Conservation (phyloP, 2,113 vertebrate species). For the Telmatochromis brichardi region DNA sequence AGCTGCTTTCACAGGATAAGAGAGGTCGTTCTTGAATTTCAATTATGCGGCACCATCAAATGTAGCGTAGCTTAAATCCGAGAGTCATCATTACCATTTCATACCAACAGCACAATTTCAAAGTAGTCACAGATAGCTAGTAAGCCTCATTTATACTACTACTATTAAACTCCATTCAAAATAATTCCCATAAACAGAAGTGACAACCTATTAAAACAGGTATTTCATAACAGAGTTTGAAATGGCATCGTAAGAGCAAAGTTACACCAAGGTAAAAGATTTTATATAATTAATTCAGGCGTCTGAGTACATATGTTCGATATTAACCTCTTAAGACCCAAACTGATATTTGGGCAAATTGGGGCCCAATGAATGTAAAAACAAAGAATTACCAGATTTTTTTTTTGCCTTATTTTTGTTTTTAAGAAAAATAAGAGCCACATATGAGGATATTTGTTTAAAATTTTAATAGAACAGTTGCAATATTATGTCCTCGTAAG, state of each 20-base stretch:
- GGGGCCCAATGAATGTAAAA: no score
- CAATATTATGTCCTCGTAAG: no score
- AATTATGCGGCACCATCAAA: neutral
- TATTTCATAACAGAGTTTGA: neutral
- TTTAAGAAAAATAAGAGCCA: no score
- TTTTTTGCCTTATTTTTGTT: no score
- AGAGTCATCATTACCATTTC: neutral
- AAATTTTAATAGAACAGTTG: no score
- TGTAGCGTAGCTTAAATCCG: neutral
- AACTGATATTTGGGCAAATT: no score
- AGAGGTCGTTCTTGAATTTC: conserved; percentile 4
- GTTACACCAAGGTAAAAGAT: neutral
- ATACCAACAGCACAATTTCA: neutral
- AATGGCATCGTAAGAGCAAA: neutral
- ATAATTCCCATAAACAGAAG: neutral
- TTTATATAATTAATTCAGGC: neutral
- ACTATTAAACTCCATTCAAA: neutral
- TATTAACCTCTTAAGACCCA: no score
- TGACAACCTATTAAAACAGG: neutral
- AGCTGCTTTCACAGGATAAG: neutral
- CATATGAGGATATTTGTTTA: no score
- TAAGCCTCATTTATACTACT: neutral
- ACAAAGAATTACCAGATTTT: no score
- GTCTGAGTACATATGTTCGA: neutral
- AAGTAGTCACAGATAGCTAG: neutral